Conservation (phyloP, 1,140 invertebrate genomes). For the Trachymyrmex cornetzi region DNA sequence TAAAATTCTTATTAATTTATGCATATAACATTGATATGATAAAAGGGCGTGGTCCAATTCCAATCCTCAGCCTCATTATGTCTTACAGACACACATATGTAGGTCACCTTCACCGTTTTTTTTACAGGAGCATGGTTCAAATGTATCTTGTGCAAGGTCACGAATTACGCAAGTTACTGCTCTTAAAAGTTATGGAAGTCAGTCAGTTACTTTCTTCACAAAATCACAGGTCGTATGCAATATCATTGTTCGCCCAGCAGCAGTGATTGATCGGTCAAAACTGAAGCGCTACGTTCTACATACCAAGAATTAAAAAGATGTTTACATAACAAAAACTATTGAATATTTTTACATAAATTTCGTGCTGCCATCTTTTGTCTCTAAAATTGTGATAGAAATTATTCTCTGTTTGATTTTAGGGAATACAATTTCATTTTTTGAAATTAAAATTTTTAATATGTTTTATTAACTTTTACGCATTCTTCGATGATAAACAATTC, state of each 20-base stretch:
- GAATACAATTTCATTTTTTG: background rate
- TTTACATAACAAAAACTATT: background rate
- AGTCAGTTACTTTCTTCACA: slow-evolving; percentile 30
- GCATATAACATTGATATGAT: background rate
- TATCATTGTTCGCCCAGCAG: background rate
- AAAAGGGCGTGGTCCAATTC: slow-evolving; percentile 27
- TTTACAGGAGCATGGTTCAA: slow-evolving; percentile 41
- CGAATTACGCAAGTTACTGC: slow-evolving; percentile 28
- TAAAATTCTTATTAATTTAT: slow-evolving; percentile 30
- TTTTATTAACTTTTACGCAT: background rate
- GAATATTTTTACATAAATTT: background rate
- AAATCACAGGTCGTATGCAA: background rate
- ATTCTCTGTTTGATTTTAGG: background rate
- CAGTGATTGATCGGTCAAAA: background rate
- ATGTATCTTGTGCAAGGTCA: slow-evolving; percentile 56
- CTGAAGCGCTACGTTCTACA: background rate
- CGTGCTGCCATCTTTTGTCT: background rate
- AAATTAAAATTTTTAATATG: background rate
- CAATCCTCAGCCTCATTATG: slow-evolving; percentile 41
- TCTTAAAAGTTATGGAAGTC: slow-evolving; percentile 39
- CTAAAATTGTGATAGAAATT: background rate
- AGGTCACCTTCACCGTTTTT: slow-evolving; percentile 57
- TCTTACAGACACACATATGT: slow-evolving; percentile 31
- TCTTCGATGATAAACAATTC: background rate
- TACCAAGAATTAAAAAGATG: background rate